Base-by-base conservation (phyloP, 1,140 invertebrate genomes). In the Philopotamus ludificatus region DNA sequence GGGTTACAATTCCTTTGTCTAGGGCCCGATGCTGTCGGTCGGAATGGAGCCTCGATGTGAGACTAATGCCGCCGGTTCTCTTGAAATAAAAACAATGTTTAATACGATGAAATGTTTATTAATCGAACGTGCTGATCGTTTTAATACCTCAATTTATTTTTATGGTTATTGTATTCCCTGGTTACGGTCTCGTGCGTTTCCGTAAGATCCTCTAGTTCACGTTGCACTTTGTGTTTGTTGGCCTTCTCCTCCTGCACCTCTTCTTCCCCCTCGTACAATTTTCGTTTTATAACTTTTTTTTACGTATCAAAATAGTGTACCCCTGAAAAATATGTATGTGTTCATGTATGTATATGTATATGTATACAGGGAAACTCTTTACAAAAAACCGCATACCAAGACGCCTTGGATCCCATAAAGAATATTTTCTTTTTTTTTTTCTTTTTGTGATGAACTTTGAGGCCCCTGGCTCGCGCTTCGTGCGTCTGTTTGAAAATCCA, bases 221-320 rank as follows among this genome's bases (percentile, higher is more conserved):
- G 83, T 78, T 97, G 94, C 26, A 90, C 88, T 82, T 98, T 98
- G 54, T 96, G 82, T 77, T 95, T 95, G 76, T 91, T 89, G 28
- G 91, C 89, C 79, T 97, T 98, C 77, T 97, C 92, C 73, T 93
- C 86, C 57, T 92, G 93, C 42, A 95, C 87, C 77, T 98, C 96
- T 76, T 98, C 96, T 78, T 98, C 96, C 0, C 91, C 87, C 78
- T 98, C 95, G 76, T 98, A 95, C 70, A 98, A 80, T 72, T 95
- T 92, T 55, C 95, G 86, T 82, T 98, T 98, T 63, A 98, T 79
- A 34, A 87, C 85, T 76, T 97, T 97, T 68, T 97, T 88, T 74
- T n/a, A n/a, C n/a, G n/a, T n/a, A n/a, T n/a, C n/a, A n/a, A n/a
- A n/a, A n/a, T n/a, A n/a, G n/a, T n/a, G n/a, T n/a, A n/a, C n/a